A percentile compares a stretch with the other conserved stretches of the same genome.
These are phyloP conservation scores for Cydia fagiglandana DNA, from an alignment of 1,140 invertebrate species.

Conservation along the genomic window DNA sequence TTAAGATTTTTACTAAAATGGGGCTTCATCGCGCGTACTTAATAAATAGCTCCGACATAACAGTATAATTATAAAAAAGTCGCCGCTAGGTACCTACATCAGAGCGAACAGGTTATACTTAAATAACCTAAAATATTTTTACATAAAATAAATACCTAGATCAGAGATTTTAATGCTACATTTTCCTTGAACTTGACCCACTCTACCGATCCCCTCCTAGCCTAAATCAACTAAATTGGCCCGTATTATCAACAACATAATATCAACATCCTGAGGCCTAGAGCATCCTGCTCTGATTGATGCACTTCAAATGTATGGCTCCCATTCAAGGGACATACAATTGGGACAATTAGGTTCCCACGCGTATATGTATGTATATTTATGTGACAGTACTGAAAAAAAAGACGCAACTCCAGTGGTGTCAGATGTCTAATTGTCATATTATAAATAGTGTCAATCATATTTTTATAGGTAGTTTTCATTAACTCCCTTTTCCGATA, in stretches of 20 bases:
- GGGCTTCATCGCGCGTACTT: no score
- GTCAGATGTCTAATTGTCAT: no score
- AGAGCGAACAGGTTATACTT: no score
- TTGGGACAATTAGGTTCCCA: background rate
- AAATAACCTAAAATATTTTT: no score
- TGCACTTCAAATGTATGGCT: conserved; percentile 9
- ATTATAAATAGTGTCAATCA: background rate
- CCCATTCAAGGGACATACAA: background rate
- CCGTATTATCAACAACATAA: conserved; percentile 13
- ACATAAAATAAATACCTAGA: no score
- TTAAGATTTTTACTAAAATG: background rate
- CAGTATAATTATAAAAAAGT: no score
- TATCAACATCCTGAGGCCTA: conserved; percentile 13
- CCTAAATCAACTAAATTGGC: background rate
- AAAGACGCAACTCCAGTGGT: no score
- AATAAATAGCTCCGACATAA: no score
- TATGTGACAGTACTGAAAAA: no score
- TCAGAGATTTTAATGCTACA: background rate
- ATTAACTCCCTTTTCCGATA: background rate
- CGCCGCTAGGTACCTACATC: no score
- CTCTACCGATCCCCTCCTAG: background rate
- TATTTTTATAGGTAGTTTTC: background rate
- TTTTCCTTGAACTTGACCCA: background rate
- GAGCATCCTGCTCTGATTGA: conserved; percentile 17
- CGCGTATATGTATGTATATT: background rate